These are phyloP conservation scores for Drosophila dunni DNA, from an alignment of 1,140 invertebrate genomes.

Conservation along the genomic window DNA sequence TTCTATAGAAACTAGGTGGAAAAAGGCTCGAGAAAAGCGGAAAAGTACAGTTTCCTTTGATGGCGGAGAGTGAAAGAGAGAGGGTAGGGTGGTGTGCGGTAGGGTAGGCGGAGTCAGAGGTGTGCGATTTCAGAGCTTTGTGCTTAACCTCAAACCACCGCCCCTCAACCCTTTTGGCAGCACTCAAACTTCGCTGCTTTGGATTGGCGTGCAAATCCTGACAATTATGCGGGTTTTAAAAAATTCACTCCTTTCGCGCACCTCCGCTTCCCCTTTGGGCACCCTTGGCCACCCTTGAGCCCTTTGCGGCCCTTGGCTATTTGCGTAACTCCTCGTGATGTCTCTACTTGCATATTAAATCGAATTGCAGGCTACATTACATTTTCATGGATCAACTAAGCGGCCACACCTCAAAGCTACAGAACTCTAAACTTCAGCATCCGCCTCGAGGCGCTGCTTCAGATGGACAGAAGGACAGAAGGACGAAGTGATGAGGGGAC, in stretches of 20 bases:
- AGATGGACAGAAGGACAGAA: background rate
- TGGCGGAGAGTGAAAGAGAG: background rate
- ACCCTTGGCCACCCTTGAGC: background rate
- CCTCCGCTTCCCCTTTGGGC: conserved; percentile 14
- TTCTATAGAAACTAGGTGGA: no score
- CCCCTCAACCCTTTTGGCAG: conserved; percentile 46
- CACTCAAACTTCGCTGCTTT: conserved; percentile 10
- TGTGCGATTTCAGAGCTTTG: conserved; percentile 34
- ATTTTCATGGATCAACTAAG: conserved; percentile 78
- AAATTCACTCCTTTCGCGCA: conserved; percentile 25
- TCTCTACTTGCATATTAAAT: conserved; percentile 64
- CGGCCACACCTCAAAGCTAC: conserved; percentile 65
- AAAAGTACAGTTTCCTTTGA: conserved; percentile 1
- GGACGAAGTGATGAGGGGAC: background rate
- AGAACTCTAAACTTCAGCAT: conserved; percentile 26
- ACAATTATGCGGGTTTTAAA: conserved; percentile 81
- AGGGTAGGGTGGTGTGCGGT: background rate
- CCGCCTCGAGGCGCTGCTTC: conserved; percentile 49
- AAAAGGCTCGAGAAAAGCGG: conserved; percentile 1
- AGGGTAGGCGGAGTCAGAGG: background rate
- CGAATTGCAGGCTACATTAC: conserved; percentile 74
- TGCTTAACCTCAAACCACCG: conserved; percentile 32
- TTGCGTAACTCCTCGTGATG: conserved; percentile 71
- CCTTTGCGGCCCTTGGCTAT: conserved; percentile 62
- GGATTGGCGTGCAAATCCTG: conserved; percentile 74